phyloP scores from a whole-genome alignment of 2,797 vertebrate genomes.

The Tragelaphus eurycerus region DNA sequence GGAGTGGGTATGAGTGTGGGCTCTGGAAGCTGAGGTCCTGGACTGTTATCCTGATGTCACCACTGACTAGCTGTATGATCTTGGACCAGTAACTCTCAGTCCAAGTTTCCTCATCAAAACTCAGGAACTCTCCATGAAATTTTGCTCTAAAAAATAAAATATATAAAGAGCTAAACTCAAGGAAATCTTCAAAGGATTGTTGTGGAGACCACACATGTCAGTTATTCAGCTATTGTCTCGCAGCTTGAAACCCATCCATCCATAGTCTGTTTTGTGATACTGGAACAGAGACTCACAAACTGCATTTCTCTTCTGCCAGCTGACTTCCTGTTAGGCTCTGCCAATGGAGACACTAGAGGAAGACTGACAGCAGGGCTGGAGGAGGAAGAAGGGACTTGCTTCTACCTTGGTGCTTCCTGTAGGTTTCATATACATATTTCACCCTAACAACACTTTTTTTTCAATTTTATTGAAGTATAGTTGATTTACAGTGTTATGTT shows the following conservation, averaged over 20 bases:
- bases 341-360: neutral
- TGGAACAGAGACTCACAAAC: neutral
- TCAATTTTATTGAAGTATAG: neutral
- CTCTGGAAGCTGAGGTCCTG: neutral
- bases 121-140: neutral
- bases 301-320: neutral
- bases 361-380: neutral
- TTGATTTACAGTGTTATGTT: neutral
- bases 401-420: neutral
- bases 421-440: neutral
- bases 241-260: neutral
- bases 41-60: neutral
- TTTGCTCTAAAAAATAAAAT: constrained; percentile 18
- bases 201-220: neutral
- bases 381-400: neutral
- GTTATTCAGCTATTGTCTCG: neutral
- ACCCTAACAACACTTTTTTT: neutral
- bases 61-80: neutral
- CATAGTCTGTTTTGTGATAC: neutral
- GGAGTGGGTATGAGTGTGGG: neutral
- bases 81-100: neutral
- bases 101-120: neutral
- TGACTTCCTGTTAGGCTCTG: neutral
- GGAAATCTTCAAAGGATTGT: neutral
- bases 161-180: neutral